These are phyloP conservation scores for Ceyx margarethae DNA, from an alignment of 2,113 vertebrate genomes.

Conservation along the genomic window DNA sequence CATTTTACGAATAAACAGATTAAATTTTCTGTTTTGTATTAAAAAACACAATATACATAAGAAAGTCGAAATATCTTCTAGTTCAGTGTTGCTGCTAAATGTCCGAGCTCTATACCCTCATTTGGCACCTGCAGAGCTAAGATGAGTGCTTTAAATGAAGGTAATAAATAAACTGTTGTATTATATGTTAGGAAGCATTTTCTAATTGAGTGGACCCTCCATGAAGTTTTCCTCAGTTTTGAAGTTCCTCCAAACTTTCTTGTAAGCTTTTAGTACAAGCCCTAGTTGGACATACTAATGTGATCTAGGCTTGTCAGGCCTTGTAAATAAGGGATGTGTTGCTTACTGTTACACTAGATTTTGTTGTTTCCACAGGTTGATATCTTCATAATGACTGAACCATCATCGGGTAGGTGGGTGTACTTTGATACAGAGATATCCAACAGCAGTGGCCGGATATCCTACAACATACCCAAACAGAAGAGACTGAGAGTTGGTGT, in stretches of 20 bases:
- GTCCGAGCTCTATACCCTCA: not conserved
- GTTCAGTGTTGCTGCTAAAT: not conserved
- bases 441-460: constrained; percentile 90
- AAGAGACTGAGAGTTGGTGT: constrained; percentile 89
- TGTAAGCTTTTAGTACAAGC: not conserved
- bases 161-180: not conserved
- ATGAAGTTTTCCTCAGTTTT: not conserved
- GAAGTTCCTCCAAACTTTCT: not conserved
- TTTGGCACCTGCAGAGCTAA: not conserved
- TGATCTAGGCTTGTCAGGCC: not conserved
- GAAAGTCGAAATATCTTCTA: not conserved
- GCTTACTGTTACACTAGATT: not conserved
- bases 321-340: not conserved
- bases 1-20: not conserved
- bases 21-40: not conserved
- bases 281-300: not conserved
- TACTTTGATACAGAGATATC: constrained; percentile 95
- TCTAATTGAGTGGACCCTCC: not conserved
- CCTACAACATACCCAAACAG: constrained; percentile 86
- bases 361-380: constrained; percentile 81
- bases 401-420: constrained; percentile 92
- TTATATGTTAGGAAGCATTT: not conserved
- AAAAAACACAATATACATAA: not conserved
- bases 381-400: constrained; percentile 91
- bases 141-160: not conserved